Evolutionary conservation across 2,888 invertebrate species (phyloP).

Genomic region (Melieria crassipennis): DNA sequence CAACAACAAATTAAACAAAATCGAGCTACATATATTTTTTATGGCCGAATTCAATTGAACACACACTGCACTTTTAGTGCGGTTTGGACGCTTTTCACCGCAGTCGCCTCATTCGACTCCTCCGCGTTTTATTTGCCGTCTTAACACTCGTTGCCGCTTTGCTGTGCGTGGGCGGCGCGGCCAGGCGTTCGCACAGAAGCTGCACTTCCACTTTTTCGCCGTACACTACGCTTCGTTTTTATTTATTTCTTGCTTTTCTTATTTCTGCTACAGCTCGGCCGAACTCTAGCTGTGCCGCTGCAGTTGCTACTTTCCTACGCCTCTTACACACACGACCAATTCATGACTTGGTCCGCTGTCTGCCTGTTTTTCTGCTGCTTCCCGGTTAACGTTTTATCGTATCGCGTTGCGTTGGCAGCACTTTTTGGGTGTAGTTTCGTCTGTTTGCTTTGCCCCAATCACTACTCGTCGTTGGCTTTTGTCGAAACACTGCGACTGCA

Average conservation of each 20-base stretch:
- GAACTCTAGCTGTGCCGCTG: neutral
- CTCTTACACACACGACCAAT: neutral
- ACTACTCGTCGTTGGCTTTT: neutral
- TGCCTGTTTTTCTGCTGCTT: slow-evolving; percentile 16
- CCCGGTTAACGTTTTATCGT: neutral
- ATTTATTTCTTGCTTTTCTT: neutral
- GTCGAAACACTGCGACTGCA: slow-evolving; percentile 3
- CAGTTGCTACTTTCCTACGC: slow-evolving; percentile 24
- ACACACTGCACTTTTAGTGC: slow-evolving; percentile 13
- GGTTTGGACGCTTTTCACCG: neutral
- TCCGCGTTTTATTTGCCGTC: no score
- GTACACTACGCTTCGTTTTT: no score
- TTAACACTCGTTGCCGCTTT: neutral
- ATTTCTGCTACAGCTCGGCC: neutral
- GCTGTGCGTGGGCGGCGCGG: slow-evolving; percentile 22
- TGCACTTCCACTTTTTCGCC: slow-evolving; percentile 19
- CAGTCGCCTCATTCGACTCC: no score
- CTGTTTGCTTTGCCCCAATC: slow-evolving; percentile 20
- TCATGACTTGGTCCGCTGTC: no score
- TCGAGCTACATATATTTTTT: neutral
- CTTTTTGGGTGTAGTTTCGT: slow-evolving; percentile 43
- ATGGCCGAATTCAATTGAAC: neutral
- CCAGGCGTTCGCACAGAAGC: slow-evolving; percentile 9
- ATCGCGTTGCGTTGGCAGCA: slow-evolving; percentile 22
- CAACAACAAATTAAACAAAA: neutral